These are phyloP conservation scores for Stomatorhinus ivindoensis DNA, from an alignment of 2,113 vertebrate species.

Conservation along the genomic window DNA sequence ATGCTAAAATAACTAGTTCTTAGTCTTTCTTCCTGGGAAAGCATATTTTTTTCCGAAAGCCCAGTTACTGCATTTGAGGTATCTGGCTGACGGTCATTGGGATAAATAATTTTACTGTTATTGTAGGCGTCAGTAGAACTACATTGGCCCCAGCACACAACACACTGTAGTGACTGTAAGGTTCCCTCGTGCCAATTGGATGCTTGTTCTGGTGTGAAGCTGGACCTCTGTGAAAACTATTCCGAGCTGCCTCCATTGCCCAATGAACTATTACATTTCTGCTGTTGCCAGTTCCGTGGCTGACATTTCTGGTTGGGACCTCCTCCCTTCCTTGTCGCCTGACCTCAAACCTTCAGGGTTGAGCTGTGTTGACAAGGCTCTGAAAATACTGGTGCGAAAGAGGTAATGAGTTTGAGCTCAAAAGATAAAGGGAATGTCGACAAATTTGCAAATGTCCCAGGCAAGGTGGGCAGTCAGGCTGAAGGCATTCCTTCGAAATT, in stretches of 20 bases:
- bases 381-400: neutral
- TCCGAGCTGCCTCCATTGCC: neutral
- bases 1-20: neutral
- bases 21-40: neutral
- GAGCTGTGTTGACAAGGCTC: neutral
- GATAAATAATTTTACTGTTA: neutral
- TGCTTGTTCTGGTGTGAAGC: conserved; percentile 3
- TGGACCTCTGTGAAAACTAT: neutral
- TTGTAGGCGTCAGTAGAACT: neutral
- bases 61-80: neutral
- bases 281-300: neutral
- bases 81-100: neutral
- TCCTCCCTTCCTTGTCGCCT: neutral
- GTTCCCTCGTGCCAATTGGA: neutral
- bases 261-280: neutral
- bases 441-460: neutral
- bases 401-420: neutral
- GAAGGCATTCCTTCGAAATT: neutral
- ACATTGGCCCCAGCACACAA: neutral
- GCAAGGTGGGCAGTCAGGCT: neutral
- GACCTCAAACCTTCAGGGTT: neutral
- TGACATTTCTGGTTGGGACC: neutral
- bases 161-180: neutral
- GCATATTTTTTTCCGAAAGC: neutral
- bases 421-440: neutral